These are phyloP conservation scores for Thumatha senex DNA, from an alignment of 2,888 invertebrate genomes.

Conservation along the genomic window DNA sequence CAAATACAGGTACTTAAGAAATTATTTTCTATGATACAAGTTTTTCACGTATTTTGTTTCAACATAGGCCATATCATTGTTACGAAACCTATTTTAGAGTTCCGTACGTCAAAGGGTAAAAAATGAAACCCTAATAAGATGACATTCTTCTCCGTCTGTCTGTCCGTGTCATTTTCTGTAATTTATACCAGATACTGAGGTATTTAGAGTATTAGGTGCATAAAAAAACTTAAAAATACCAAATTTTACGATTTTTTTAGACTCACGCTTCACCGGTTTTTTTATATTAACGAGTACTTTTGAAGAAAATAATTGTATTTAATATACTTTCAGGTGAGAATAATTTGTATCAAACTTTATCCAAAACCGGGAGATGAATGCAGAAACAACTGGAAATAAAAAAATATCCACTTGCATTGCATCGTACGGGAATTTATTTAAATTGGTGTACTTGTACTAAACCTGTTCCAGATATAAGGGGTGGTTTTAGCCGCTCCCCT, in stretches of 20 bases:
- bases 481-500: constrained; percentile 42
- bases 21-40: constrained; percentile 4
- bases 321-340: constrained; percentile 9
- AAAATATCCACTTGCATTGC: constrained; percentile 41
- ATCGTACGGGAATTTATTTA: constrained; percentile 64
- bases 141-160: too few relatives aligned
- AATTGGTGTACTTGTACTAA: constrained; percentile 69
- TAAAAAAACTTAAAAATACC: too few relatives aligned
- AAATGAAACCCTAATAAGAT: too few relatives aligned
- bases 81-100: not conserved
- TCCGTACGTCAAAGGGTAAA: too few relatives aligned
- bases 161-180: too few relatives aligned
- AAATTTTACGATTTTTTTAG: too few relatives aligned
- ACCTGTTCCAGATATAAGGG: constrained; percentile 61
- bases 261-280: too few relatives aligned
- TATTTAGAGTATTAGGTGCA: too few relatives aligned
- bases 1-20: constrained; percentile 6
- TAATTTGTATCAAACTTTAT: constrained; percentile 40
- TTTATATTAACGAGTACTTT: too few relatives aligned
- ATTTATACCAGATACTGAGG: too few relatives aligned
- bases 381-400: constrained; percentile 33
- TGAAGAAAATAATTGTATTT: too few relatives aligned
- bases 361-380: constrained; percentile 32
- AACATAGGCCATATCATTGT: not conserved
- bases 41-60: not conserved